Evolutionary conservation across 2,888 invertebrate genomes (phyloP).

Genomic region (Euphydryas editha): DNA sequence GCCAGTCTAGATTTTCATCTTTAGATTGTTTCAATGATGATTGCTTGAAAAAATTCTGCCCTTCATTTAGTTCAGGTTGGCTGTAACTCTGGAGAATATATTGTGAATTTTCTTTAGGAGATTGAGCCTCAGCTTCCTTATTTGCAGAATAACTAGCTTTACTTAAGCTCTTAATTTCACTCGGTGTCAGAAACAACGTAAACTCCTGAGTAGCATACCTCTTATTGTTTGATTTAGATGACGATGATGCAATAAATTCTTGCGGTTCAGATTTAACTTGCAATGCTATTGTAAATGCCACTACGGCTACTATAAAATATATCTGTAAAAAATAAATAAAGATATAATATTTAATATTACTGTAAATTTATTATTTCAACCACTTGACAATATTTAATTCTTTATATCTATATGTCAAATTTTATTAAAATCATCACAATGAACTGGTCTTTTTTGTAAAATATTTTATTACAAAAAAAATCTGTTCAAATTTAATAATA

Average conservation of each 20-base stretch:
- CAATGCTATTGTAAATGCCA: conserved; percentile 42
- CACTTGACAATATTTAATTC: background rate
- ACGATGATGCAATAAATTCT: conserved; percentile 48
- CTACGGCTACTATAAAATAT: conserved; percentile 19
- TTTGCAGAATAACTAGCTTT: conserved; percentile 39
- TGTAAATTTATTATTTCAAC: background rate
- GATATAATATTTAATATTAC: background rate
- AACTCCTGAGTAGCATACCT: conserved; percentile 59
- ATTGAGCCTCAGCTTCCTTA: conserved; percentile 31
- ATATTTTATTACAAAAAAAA: no score
- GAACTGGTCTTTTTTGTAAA: no score
- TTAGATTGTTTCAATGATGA: conserved; percentile 7
- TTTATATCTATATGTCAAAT: background rate
- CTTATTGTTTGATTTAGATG: conserved; percentile 38
- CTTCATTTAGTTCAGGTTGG: conserved; percentile 10
- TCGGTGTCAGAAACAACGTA: conserved; percentile 65
- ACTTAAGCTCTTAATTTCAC: conserved; percentile 62
- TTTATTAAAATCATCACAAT: no score
- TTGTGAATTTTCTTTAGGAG: conserved; percentile 31
- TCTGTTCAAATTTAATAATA: no score
- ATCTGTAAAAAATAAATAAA: conserved; percentile 25
- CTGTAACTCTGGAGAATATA: conserved; percentile 37
- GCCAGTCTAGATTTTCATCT: background rate
- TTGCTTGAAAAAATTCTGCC: conserved; percentile 11
- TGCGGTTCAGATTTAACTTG: conserved; percentile 56